These are phyloP conservation scores for Strix aluco DNA, from an alignment of 2,113 vertebrate genomes.

Conservation along the genomic window DNA sequence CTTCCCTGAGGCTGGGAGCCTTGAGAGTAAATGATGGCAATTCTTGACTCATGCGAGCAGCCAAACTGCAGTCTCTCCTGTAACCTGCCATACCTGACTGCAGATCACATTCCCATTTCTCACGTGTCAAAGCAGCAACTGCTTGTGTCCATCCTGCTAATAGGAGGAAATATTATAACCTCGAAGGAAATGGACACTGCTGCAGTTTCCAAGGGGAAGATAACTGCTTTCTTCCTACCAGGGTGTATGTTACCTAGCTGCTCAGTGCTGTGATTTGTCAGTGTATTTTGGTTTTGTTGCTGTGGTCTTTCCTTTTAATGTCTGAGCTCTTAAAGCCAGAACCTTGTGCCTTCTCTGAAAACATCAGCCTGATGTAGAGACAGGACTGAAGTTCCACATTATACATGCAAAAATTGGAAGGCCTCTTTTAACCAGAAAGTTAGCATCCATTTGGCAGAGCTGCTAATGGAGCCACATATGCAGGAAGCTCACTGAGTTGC, in stretches of 20 bases:
- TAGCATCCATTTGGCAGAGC: not conserved
- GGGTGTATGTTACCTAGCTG: conserved; percentile 1
- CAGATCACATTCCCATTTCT: conserved; percentile 12
- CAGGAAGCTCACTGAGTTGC: not conserved
- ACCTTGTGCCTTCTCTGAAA: not conserved
- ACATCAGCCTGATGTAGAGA: not conserved
- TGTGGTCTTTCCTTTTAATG: not conserved
- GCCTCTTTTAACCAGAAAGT: not conserved
- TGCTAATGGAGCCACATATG: not conserved
- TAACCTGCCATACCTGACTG: conserved; percentile 31
- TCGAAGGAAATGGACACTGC: not conserved
- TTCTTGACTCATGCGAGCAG: rapidly evolving
- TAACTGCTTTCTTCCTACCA: rapidly evolving
- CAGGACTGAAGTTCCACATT: not conserved
- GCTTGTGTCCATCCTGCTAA: not conserved
- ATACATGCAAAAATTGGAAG: not conserved
- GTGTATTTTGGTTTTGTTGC: conserved; percentile 40
- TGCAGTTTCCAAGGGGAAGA: not conserved
- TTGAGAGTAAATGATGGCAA: rapidly evolving
- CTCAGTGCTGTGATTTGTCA: not conserved
- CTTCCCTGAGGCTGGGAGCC: not conserved
- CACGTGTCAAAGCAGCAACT: conserved; percentile 40
- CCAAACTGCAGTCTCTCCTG: not conserved
- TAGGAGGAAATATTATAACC: not conserved
- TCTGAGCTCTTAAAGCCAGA: not conserved